phyloP scores from a whole-genome alignment of 2,888 invertebrate genomes.

The Tetheella fluctuosa region DNA sequence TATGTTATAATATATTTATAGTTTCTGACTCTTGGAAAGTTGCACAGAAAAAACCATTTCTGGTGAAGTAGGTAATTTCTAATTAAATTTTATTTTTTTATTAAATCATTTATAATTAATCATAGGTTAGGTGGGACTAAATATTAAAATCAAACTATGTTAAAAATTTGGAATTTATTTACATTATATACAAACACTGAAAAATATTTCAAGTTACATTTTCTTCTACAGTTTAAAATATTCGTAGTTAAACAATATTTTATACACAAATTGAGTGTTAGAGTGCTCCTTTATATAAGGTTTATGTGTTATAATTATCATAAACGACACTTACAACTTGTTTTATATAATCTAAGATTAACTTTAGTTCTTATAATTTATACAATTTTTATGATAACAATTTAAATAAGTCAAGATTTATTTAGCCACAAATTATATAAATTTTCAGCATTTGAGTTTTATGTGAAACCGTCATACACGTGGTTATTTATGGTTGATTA shows the following conservation, averaged over 20 bases:
- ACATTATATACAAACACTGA: conserved; percentile 54
- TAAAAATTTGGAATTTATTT: conserved; percentile 46
- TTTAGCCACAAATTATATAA: too few relatives aligned
- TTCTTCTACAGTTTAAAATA: conserved; percentile 20
- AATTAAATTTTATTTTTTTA: too few relatives aligned
- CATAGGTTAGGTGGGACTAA: not conserved
- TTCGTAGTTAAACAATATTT: too few relatives aligned
- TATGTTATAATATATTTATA: not conserved
- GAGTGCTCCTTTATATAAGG: not conserved
- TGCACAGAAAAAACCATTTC: too few relatives aligned
- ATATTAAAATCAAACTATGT: conserved; percentile 12
- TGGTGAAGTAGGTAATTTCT: too few relatives aligned
- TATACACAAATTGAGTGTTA: not conserved
- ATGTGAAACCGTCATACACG: not conserved
- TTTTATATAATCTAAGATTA: conserved; percentile 1
- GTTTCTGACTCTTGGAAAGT: not conserved
- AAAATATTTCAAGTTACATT: conserved; percentile 31
- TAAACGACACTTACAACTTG: not conserved
- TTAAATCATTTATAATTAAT: not conserved
- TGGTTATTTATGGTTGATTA: not conserved
- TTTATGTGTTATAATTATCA: not conserved
- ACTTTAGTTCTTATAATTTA: not conserved
- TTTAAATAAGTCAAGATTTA: too few relatives aligned
- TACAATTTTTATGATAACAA: not conserved
- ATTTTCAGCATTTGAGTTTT: not conserved